phyloP scores from a whole-genome alignment of 2,888 invertebrate species.

The Andrena bucephala region DNA sequence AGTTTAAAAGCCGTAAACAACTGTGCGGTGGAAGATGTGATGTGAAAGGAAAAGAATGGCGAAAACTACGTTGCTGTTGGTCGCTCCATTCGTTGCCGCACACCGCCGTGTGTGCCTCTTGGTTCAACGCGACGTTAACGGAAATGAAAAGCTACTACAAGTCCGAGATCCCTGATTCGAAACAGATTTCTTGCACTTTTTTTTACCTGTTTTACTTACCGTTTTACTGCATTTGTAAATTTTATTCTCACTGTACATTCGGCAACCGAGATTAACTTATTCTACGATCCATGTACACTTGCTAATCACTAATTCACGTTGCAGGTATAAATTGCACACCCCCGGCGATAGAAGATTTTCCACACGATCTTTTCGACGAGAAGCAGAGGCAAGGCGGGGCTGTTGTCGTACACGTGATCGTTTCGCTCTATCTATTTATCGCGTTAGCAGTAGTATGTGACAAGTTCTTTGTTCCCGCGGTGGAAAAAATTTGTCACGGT shows the following conservation, averaged over 20 bases:
- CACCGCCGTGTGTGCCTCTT: too few species aligned
- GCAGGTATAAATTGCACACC: conserved; percentile 86
- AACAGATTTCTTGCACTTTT: not conserved
- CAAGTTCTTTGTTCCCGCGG: conserved; percentile 89
- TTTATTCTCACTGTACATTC: too few species aligned
- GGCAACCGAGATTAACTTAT: not conserved
- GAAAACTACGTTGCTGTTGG: too few species aligned
- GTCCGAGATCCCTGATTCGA: not conserved
- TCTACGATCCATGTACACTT: not conserved
- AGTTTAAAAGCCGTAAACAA: not conserved
- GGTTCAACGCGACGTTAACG: not conserved
- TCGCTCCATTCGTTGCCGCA: too few species aligned
- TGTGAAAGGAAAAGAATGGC: not conserved
- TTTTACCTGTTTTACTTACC: not conserved
- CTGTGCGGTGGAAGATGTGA: not conserved
- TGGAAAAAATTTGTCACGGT: conserved; percentile 89
- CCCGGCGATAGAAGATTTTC: conserved; percentile 88
- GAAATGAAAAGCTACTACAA: not conserved
- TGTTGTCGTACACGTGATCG: conserved; percentile 87
- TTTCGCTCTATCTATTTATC: conserved; percentile 88
- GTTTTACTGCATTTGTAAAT: too few species aligned
- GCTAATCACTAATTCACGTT: conserved; percentile 20
- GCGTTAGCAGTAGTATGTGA: conserved; percentile 89
- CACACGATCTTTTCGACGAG: conserved; percentile 87
- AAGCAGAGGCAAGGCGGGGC: conserved; percentile 87